Conservation (phyloP, 2,888 invertebrate genomes). For the Onchidella celtica region DNA sequence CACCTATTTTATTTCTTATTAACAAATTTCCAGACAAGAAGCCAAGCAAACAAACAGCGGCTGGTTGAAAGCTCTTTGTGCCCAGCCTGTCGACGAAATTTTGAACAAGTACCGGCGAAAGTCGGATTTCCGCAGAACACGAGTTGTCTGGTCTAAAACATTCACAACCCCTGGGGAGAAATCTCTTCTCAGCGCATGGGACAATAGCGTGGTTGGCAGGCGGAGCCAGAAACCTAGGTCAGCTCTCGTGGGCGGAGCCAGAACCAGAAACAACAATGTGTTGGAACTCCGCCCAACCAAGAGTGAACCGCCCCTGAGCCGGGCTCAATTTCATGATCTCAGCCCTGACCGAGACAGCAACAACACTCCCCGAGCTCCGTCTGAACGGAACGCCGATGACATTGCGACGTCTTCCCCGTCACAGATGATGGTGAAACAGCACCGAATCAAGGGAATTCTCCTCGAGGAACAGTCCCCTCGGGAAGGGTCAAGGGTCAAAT, state of each 20-base stretch:
- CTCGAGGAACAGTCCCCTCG: background rate
- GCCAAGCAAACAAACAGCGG: constrained; percentile 41
- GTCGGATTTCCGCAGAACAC: constrained; percentile 39
- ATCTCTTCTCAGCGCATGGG: constrained; percentile 51
- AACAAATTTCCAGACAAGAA: constrained; percentile 33
- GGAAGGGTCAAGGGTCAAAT: background rate
- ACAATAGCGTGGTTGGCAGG: background rate
- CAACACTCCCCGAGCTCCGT: no score
- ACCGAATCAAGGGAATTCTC: background rate
- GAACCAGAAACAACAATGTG: background rate
- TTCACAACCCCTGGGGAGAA: constrained; percentile 54
- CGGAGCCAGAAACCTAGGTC: background rate
- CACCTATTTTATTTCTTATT: no score
- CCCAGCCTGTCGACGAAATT: constrained; percentile 56
- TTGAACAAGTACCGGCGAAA: constrained; percentile 53
- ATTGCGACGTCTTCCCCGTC: background rate
- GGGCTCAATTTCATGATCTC: background rate
- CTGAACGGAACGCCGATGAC: no score
- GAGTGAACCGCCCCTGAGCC: background rate
- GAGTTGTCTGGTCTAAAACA: constrained; percentile 42
- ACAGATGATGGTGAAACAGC: background rate
- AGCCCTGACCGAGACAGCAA: background rate
- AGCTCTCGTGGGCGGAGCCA: background rate
- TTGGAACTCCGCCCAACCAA: background rate
- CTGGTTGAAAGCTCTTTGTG: constrained; percentile 53